These are phyloP conservation scores for Eristalinus aeneus DNA, from an alignment of 2,888 invertebrate species.

Conservation along the genomic window DNA sequence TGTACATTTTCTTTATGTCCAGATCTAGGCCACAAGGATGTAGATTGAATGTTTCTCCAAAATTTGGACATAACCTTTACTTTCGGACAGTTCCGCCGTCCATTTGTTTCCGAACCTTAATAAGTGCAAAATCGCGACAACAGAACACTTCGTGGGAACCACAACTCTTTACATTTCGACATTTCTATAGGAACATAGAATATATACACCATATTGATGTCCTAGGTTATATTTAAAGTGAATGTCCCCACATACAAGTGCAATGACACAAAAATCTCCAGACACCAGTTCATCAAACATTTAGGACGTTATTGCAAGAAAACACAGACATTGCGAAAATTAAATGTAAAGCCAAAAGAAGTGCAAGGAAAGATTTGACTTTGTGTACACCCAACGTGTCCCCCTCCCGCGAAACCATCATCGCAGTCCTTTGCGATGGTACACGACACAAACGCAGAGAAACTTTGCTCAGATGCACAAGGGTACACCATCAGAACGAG, in stretches of 20 bases:
- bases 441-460: slow-evolving; percentile 9
- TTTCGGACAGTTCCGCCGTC: too few relatives aligned
- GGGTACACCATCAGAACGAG: slow-evolving; percentile 45
- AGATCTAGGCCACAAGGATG: too few relatives aligned
- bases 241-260: neutral
- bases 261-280: neutral
- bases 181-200: too few relatives aligned
- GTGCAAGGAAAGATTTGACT: slow-evolving; percentile 36
- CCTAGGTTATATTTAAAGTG: too few relatives aligned
- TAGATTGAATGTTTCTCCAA: too few relatives aligned
- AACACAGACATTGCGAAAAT: slow-evolving; percentile 29
- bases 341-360: slow-evolving; percentile 1
- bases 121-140: too few relatives aligned
- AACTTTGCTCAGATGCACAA: slow-evolving; percentile 16
- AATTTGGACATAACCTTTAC: too few relatives aligned
- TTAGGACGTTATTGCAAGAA: neutral
- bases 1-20: too few relatives aligned
- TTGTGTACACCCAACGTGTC: slow-evolving; percentile 20
- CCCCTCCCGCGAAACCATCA: neutral
- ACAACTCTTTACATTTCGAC: too few relatives aligned
- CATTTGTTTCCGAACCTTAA: too few relatives aligned
- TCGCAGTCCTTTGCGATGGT: slow-evolving; percentile 3
- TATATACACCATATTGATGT: too few relatives aligned
- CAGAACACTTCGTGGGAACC: too few relatives aligned
- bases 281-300: neutral